These are phyloP conservation scores for Candoia aspera DNA, from an alignment of 2,113 vertebrate genomes.

Conservation along the genomic window DNA sequence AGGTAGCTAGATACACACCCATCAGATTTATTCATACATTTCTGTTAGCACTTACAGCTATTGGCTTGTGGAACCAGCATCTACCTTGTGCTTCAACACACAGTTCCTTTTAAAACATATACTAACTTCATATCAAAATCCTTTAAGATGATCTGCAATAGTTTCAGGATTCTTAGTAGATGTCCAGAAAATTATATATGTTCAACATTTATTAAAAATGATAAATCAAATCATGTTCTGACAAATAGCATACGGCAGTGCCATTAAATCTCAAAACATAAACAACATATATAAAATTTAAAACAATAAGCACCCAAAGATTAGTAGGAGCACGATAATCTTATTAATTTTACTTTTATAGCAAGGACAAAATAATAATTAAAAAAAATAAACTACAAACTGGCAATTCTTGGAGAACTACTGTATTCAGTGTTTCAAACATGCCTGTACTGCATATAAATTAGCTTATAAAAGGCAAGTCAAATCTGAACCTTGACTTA, in stretches of 20 bases:
- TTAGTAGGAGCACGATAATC: constrained; percentile 53
- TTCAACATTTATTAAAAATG: neutral
- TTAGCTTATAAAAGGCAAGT: constrained; percentile 66
- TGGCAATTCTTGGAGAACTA: constrained; percentile 56
- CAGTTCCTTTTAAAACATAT: neutral
- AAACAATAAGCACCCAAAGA: neutral
- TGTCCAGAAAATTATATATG: neutral
- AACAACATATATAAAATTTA: neutral
- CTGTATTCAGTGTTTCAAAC: constrained; percentile 62
- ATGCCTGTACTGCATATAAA: constrained; percentile 54
- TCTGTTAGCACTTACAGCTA: neutral
- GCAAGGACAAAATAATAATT: constrained; percentile 48
- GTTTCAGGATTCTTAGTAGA: neutral
- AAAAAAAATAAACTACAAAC: constrained; percentile 69
- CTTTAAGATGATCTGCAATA: neutral
- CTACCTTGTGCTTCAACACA: neutral
- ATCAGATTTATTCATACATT: neutral
- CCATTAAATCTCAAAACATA: neutral
- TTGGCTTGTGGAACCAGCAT: neutral
- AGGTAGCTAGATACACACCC: neutral
- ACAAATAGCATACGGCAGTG: neutral
- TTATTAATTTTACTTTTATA: constrained; percentile 52
- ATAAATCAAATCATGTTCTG: neutral
- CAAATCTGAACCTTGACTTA: constrained; percentile 54
- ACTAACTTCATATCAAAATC: neutral